A percentile compares a stretch with the other conserved stretches of the same genome.
These are phyloP conservation scores for Anastrepha ludens DNA, from an alignment of 1,140 invertebrate species.

Conservation along the genomic window DNA sequence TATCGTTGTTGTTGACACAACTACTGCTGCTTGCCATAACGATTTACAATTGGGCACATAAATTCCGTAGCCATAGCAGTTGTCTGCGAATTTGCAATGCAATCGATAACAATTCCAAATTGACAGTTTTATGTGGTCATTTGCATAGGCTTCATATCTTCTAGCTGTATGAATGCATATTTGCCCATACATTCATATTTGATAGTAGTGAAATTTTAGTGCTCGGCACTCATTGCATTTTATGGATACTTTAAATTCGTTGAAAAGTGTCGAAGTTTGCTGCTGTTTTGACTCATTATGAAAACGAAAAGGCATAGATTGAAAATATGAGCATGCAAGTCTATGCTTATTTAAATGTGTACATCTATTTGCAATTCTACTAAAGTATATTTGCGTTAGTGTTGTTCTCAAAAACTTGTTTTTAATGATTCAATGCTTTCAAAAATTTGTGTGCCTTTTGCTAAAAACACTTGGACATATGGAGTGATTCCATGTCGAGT, in stretches of 20 bases:
- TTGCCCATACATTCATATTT: not conserved
- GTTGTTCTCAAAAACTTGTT: too few species aligned
- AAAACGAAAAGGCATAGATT: not conserved
- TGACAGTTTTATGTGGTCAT: constrained; percentile 44
- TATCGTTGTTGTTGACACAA: too few species aligned
- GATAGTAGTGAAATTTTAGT: not conserved
- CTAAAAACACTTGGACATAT: too few species aligned
- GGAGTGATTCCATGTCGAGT: too few species aligned
- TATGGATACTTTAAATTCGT: constrained; percentile 12
- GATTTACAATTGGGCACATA: constrained; percentile 38
- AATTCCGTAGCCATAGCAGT: constrained; percentile 2
- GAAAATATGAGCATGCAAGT: not conserved
- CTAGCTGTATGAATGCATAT: not conserved
- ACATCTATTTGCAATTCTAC: too few species aligned
- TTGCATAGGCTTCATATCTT: not conserved
- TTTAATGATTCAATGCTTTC: too few species aligned
- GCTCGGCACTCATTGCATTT: not conserved
- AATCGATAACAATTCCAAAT: constrained; percentile 48
- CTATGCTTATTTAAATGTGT: not conserved
- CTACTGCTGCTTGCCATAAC: not conserved
- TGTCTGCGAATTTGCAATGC: constrained; percentile 32
- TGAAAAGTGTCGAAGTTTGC: constrained; percentile 12
- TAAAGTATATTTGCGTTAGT: too few species aligned
- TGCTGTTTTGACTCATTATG: not conserved
- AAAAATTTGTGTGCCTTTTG: too few species aligned